Evolutionary conservation across 2,888 invertebrate genomes (phyloP), one percentile per base, ranked within the genome.

Genomic region (Melieria picta): DNA sequence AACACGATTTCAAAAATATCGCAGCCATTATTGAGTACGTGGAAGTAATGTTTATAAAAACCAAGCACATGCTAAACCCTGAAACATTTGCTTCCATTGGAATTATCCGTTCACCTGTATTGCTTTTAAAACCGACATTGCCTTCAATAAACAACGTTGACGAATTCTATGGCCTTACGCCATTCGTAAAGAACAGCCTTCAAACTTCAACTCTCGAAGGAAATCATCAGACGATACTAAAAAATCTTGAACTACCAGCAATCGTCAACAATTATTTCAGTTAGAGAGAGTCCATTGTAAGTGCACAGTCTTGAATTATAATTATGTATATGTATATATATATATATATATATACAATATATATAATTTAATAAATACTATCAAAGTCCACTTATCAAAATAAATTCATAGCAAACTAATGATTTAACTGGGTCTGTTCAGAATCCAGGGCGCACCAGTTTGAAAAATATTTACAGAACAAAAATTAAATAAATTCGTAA

Each of bases 191-290:
- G 65, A 72, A 70, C 13, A 16, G 7, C 45, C 62, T 74, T 43
- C 60, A 72, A 7, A n/a, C 45, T 4, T 7, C 89, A 78, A 88
- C 87, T 69, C 84, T 91, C 7, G 91, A 92, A 79, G 93, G 93
- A 5, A 91, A 91, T 80, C 93, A 93, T 79, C 81, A 89, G 0
- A 90, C 90, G 61, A 91, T 93, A 73, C 81, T 93, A 74, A 90
- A 91, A 13, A 91, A 90, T 79, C 86, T 88, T 72, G 89, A 90
- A 77, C 86, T 90, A 65, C 89, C 91, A 0, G 88, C 90, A 76
- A 88, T 91, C 52, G 90, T 92, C 62, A 91, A 91, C 71, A 80
- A 82, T 30, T 74, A 45, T 52, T 69, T 74, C 52, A 52, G 13
- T 5, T 52, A 52, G 10, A 52, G 5, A n/a, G 13, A 30, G 30